phyloP scores from a whole-genome alignment of 2,797 vertebrate species.

The Enteromius treurensis region DNA sequence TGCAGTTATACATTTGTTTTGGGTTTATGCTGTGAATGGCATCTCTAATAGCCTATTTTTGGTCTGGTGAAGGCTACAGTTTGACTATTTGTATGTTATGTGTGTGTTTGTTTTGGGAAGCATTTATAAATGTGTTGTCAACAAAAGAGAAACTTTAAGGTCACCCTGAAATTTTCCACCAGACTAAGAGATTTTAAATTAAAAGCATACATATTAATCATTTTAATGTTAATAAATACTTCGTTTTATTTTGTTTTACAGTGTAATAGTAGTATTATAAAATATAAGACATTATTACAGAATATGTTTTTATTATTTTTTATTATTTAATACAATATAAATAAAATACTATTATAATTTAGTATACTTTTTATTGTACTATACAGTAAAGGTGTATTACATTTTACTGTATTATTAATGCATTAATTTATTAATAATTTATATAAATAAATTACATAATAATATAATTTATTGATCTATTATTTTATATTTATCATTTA shows the following conservation, averaged over 20 bases:
- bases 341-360: not conserved
- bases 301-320: not conserved
- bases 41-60: not conserved
- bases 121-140: not conserved
- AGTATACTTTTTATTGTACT: no score
- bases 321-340: not conserved
- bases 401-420: not conserved
- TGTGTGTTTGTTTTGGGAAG: not conserved
- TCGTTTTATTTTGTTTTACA: not conserved
- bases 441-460: no score
- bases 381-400: not conserved
- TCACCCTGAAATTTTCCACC: not conserved
- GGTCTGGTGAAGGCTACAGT: not conserved
- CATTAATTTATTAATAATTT: no score
- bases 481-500: not conserved
- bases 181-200: not conserved
- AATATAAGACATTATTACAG: not conserved
- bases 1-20: not conserved
- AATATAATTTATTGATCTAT: not conserved
- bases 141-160: not conserved
- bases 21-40: not conserved
- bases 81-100: not conserved
- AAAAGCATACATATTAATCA: not conserved
- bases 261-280: not conserved
- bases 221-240: not conserved